A percentile compares a stretch with the other conserved stretches of the same genome.
Conservation (phyloP, 2,113 vertebrate species). For the Pachycephala philippinensis region DNA sequence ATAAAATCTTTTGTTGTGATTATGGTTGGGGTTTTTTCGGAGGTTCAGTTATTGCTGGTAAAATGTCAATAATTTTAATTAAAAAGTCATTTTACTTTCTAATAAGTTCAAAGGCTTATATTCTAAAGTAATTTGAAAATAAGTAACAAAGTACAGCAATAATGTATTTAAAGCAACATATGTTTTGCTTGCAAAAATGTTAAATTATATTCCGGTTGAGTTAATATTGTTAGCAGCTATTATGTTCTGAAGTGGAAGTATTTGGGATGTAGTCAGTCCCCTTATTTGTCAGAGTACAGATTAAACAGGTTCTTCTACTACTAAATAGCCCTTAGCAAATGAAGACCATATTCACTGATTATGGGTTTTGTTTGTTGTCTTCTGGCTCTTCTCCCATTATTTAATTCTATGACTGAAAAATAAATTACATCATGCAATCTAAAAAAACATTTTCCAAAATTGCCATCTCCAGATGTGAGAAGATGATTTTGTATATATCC, state of each 20-base stretch:
- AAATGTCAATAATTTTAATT: neutral
- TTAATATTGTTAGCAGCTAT: neutral
- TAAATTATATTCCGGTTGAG: neutral
- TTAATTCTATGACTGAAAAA: neutral
- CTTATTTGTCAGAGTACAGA: neutral
- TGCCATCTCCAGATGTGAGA: neutral
- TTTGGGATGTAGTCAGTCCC: neutral
- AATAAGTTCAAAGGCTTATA: neutral
- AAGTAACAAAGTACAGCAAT: neutral
- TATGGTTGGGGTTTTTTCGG: neutral
- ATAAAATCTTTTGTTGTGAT: neutral
- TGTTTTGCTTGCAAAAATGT: neutral
- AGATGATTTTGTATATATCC: neutral
- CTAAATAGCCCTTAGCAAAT: neutral
- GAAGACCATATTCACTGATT: neutral
- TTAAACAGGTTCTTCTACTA: neutral
- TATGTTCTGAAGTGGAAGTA: neutral
- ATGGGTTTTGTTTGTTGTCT: neutral
- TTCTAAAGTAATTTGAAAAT: neutral
- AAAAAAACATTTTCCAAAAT: neutral
- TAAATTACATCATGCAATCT: neutral
- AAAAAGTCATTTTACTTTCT: neutral
- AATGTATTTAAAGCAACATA: neutral
- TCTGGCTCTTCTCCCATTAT: neutral
- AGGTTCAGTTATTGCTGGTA: neutral